Percentiles rank a stretch among this genome's conserved stretches.
phyloP scores from a whole-genome alignment of 2,888 invertebrate species.

The Polydrusus tereticollis region DNA sequence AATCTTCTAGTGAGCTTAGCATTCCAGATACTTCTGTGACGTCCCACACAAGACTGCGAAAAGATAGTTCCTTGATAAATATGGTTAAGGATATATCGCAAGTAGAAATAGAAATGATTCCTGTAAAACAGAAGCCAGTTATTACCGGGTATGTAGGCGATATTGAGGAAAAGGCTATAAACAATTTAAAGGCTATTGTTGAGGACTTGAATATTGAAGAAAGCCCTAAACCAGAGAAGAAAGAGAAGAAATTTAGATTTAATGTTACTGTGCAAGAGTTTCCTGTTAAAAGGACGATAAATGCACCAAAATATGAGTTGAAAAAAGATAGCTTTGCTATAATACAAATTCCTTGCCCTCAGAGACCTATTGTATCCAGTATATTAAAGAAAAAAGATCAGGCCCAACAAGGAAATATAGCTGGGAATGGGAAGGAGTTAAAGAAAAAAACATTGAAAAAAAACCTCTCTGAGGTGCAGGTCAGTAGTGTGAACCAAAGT shows the following conservation, averaged over 20 bases:
- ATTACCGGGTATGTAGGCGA: slow-evolving; percentile 70
- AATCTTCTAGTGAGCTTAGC: slow-evolving; percentile 20
- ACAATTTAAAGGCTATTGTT: slow-evolving; percentile 70
- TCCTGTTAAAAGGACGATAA: slow-evolving; percentile 41
- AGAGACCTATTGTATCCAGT: slow-evolving; percentile 55
- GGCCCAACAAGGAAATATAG: slow-evolving; percentile 2
- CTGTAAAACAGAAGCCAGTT: slow-evolving; percentile 64
- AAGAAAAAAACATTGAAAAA: slow-evolving; percentile 26
- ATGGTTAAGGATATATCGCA: slow-evolving; percentile 63
- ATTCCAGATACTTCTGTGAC: slow-evolving; percentile 12
- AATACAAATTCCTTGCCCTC: slow-evolving; percentile 53
- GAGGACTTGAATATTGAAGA: slow-evolving; percentile 74
- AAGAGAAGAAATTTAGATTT: slow-evolving; percentile 62
- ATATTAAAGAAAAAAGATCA: slow-evolving; percentile 53
- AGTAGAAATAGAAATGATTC: slow-evolving; percentile 70
- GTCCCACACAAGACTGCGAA: slow-evolving; percentile 25
- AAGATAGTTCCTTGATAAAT: slow-evolving; percentile 51
- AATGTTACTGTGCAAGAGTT: slow-evolving; percentile 63
- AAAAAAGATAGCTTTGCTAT: slow-evolving; percentile 49
- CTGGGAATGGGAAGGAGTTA: slow-evolving; percentile 19
- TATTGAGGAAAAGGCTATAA: slow-evolving; percentile 67
- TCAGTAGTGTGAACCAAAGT: slow-evolving; percentile 7
- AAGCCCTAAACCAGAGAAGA: slow-evolving; percentile 59
- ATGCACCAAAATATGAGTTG: slow-evolving; percentile 27
- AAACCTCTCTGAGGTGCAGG: slow-evolving; percentile 34